These are phyloP conservation scores for Oceanodroma tethys DNA, from an alignment of 2,113 vertebrate species.

Conservation along the genomic window DNA sequence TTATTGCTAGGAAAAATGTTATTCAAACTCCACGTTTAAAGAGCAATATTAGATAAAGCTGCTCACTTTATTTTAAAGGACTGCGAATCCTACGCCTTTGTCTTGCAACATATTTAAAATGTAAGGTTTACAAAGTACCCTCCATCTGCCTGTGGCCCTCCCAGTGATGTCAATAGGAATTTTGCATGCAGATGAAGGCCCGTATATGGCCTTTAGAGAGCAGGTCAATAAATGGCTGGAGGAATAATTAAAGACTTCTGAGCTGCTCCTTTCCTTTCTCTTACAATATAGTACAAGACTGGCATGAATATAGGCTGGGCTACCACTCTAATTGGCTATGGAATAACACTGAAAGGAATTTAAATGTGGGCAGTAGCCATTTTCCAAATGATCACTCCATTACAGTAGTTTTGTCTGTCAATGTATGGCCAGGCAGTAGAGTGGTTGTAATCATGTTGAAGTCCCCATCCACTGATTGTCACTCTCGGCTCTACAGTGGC, in stretches of 20 bases:
- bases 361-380: slow-evolving; percentile 56
- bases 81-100: neutral
- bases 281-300: slow-evolving; percentile 67
- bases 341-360: slow-evolving; percentile 61
- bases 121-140: slow-evolving; percentile 48
- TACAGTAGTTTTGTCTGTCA: slow-evolving; percentile 59
- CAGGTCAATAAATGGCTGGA: slow-evolving; percentile 71
- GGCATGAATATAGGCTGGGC: slow-evolving; percentile 67
- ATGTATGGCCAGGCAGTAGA: slow-evolving; percentile 46
- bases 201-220: slow-evolving; percentile 67
- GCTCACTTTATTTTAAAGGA: slow-evolving; percentile 9
- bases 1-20: neutral
- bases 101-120: slow-evolving; percentile 39
- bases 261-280: slow-evolving; percentile 63
- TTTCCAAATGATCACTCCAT: slow-evolving; percentile 62
- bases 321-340: slow-evolving; percentile 62
- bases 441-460: slow-evolving; percentile 53
- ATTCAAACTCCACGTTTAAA: slow-evolving; percentile 25
- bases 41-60: slow-evolving; percentile 6
- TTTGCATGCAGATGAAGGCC: slow-evolving; percentile 65
- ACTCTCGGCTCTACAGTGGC: slow-evolving; percentile 30
- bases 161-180: slow-evolving; percentile 63
- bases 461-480: slow-evolving; percentile 55
- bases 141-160: slow-evolving; percentile 47
- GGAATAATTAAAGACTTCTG: slow-evolving; percentile 72